Conservation (phyloP, 2,888 invertebrate species). For the Anthrax anthrax region DNA sequence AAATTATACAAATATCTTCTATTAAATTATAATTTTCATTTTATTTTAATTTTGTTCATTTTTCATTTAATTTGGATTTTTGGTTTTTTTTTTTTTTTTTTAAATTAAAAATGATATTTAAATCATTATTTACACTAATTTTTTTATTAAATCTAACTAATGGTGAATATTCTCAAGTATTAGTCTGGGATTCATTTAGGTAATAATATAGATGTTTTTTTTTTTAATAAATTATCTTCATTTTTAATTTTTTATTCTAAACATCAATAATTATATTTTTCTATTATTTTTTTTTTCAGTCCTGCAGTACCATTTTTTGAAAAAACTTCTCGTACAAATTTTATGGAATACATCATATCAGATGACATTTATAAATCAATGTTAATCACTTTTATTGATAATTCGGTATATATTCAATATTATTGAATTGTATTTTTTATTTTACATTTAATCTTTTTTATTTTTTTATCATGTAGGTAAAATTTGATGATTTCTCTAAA, state of each 20-base stretch:
- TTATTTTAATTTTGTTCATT: too few species aligned
- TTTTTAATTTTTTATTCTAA: neutral
- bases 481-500: slow-evolving; percentile 34
- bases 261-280: too few species aligned
- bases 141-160: too few species aligned
- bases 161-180: neutral
- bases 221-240: neutral
- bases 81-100: too few species aligned
- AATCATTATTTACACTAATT: too few species aligned
- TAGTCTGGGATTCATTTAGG: neutral
- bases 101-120: too few species aligned
- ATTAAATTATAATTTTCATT: too few species aligned
- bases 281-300: neutral
- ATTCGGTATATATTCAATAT: neutral
- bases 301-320: neutral
- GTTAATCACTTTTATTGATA: neutral
- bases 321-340: neutral
- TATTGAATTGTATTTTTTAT: too few species aligned
- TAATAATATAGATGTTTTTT: neutral
- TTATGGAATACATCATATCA: neutral
- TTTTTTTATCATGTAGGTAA: neutral
- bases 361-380: neutral
- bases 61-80: too few species aligned
- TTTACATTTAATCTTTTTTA: neutral
- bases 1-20: too few species aligned